Conservation (phyloP, 2,797 vertebrate species). For the Gallinago stenura region DNA sequence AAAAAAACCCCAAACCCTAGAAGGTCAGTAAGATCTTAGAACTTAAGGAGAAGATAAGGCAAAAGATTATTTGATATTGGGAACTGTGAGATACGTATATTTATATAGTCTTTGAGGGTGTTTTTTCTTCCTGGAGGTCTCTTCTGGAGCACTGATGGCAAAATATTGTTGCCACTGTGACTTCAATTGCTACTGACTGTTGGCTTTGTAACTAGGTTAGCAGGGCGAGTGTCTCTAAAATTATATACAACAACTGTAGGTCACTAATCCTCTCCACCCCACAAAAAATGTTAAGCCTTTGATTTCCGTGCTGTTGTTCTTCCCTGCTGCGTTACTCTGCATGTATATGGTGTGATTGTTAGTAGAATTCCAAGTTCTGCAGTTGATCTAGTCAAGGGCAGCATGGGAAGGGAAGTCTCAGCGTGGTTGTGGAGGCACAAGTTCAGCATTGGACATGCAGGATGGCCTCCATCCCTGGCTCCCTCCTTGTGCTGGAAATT, state of each 20-base stretch:
- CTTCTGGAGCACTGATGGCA: background rate
- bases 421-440: background rate
- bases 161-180: background rate
- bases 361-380: background rate
- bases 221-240: constrained; percentile 34
- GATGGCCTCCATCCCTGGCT: background rate
- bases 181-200: constrained; percentile 13
- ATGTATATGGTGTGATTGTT: background rate
- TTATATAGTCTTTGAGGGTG: background rate
- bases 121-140: background rate
- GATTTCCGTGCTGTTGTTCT: constrained; percentile 26
- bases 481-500: background rate
- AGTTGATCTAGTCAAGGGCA: background rate
- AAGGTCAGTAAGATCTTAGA: background rate
- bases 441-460: background rate
- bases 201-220: constrained; percentile 50
- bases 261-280: constrained; percentile 51
- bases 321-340: background rate
- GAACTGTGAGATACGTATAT: background rate
- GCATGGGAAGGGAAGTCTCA: background rate
- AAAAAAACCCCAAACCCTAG: background rate
- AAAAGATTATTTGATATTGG: background rate
- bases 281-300: constrained; percentile 47
- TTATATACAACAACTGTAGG: constrained; percentile 41
- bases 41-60: background rate